phyloP scores from a whole-genome alignment of 2,113 vertebrate genomes.

The Hippopotamus amphibius region DNA sequence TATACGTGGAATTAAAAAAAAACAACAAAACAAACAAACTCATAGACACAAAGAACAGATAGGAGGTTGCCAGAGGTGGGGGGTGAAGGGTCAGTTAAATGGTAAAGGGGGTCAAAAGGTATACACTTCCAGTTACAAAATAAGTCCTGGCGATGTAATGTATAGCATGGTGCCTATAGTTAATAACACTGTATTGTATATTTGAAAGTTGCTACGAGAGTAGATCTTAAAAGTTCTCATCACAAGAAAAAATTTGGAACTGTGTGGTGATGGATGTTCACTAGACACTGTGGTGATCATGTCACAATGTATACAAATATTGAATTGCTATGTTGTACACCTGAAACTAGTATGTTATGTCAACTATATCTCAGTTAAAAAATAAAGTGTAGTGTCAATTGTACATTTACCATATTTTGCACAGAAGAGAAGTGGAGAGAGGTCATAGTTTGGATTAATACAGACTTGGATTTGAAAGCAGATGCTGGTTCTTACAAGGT shows the following conservation, averaged over 20 bases:
- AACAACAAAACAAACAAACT: background rate
- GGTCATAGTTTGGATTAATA: background rate
- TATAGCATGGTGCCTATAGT: background rate
- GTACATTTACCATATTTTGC: background rate
- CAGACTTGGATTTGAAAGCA: background rate
- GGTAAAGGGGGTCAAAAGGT: background rate
- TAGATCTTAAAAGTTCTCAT: background rate
- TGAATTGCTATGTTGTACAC: background rate
- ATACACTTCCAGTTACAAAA: background rate
- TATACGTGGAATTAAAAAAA: background rate
- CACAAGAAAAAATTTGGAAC: background rate
- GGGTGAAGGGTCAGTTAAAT: background rate
- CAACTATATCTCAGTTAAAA: conserved; percentile 27
- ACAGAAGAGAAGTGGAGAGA: conserved; percentile 19
- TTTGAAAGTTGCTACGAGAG: background rate
- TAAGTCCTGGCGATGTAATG: background rate
- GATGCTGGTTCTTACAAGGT: background rate
- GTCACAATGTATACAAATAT: background rate
- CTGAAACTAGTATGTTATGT: background rate
- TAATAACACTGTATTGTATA: background rate
- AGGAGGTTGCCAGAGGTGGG: background rate
- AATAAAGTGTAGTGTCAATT: conserved; percentile 6
- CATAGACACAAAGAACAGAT: background rate
- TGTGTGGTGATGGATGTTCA: background rate
- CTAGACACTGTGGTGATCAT: background rate